These are phyloP conservation scores for Triplophysa tibetana DNA, from an alignment of 2,113 vertebrate genomes.

Conservation along the genomic window DNA sequence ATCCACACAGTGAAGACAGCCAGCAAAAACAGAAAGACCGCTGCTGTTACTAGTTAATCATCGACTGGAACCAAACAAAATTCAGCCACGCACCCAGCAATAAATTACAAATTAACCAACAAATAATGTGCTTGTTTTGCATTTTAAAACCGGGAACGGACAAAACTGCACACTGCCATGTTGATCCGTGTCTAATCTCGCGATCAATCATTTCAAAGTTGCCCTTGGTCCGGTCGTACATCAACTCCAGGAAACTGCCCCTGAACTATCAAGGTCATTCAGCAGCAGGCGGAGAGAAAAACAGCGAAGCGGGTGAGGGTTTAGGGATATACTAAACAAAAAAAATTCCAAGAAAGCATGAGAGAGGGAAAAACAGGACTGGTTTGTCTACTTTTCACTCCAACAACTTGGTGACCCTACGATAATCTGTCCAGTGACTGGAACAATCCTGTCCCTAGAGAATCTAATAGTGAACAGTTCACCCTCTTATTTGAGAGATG, in stretches of 20 bases:
- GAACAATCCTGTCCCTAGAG: conserved; percentile 42
- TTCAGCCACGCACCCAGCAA: conserved; percentile 55
- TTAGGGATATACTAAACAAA: conserved; percentile 15
- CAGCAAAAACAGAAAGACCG: background rate
- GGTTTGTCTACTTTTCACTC: conserved; percentile 26
- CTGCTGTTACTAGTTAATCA: conserved; percentile 67
- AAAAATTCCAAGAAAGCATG: background rate
- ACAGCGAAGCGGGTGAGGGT: conserved; percentile 59
- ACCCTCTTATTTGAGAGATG: conserved; percentile 45
- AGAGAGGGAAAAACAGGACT: background rate
- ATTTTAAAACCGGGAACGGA: conserved; percentile 1
- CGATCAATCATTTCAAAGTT: conserved; percentile 59
- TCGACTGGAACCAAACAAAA: conserved; percentile 67
- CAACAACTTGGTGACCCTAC: conserved; percentile 27
- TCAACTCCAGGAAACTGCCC: conserved; percentile 77
- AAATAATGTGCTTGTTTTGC: conserved; percentile 29
- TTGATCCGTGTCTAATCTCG: conserved; percentile 47
- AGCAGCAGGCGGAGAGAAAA: conserved; percentile 62
- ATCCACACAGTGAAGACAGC: conserved; percentile 43
- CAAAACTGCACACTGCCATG: background rate
- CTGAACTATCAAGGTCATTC: conserved; percentile 93
- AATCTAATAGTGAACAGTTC: conserved; percentile 39
- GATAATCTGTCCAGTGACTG: conserved; percentile 22
- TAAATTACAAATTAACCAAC: conserved; percentile 73
- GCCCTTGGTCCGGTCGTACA: conserved; percentile 80